Percentiles rank a stretch among this genome's conserved stretches.
Evolutionary conservation across 2,113 vertebrate genomes (phyloP).

Genomic region (Dunckerocampus dactyliophorus): DNA sequence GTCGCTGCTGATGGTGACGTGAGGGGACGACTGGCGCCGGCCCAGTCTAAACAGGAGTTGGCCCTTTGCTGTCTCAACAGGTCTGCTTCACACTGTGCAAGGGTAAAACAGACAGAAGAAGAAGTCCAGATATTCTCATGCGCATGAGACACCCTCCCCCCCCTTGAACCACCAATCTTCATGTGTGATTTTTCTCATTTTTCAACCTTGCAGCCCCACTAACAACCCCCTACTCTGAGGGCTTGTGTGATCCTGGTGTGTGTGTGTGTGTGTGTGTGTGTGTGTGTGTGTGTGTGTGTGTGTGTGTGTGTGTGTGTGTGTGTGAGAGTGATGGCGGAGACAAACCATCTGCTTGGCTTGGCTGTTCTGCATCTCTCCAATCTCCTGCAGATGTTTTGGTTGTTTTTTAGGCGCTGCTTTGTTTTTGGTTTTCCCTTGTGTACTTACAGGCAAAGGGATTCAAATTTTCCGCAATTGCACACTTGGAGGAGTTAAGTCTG

Average conservation of each 20-base stretch:
- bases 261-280: too few relatives aligned
- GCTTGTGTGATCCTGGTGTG: slow-evolving; percentile 25
- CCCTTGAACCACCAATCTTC: slow-evolving; percentile 6
- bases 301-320: slow-evolving; percentile 27
- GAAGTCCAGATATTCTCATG: slow-evolving; percentile 17
- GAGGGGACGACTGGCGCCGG: slow-evolving; percentile 63
- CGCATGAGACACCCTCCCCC: neutral
- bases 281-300: slow-evolving; percentile 45
- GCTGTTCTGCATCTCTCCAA: slow-evolving; percentile 23
- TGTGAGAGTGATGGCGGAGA: slow-evolving; percentile 58
- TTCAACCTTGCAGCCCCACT: neutral
- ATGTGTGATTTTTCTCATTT: slow-evolving; percentile 2
- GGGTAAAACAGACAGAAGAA: slow-evolving; percentile 14
- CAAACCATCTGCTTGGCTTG: slow-evolving; percentile 64
- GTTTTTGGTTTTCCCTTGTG: slow-evolving; percentile 58
- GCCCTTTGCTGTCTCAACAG: slow-evolving; percentile 59
- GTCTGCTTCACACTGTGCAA: slow-evolving; percentile 47
- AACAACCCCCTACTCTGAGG: slow-evolving; percentile 4
- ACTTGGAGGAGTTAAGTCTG: slow-evolving; percentile 40
- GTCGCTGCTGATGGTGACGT: slow-evolving; percentile 51
- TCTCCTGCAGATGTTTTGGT: slow-evolving; percentile 65
- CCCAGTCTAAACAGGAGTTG: slow-evolving; percentile 70
- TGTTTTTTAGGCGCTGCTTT: slow-evolving; percentile 58
- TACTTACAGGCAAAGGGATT: slow-evolving; percentile 63
- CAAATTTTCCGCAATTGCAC: slow-evolving; percentile 34